Evolutionary conservation across 2,888 invertebrate genomes (phyloP).

Genomic region (Dinocampus coccinellae): DNA sequence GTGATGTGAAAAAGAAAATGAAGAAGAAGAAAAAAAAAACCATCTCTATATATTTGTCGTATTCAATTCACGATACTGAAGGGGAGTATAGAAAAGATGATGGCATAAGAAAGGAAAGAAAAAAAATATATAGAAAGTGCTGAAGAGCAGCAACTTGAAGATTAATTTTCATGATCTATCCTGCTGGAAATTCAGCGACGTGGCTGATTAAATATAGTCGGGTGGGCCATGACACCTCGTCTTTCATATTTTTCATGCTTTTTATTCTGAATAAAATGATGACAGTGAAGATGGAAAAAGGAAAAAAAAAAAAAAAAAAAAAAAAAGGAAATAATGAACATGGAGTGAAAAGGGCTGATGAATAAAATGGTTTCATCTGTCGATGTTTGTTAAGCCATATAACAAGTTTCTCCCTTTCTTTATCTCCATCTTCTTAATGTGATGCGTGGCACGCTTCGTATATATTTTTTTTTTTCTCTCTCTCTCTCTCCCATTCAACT

Average conservation of each 20-base stretch:
- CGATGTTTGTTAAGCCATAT: not conserved
- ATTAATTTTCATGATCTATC: not conserved
- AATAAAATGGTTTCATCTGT: not conserved
- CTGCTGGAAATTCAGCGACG: not conserved
- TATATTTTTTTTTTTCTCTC: not conserved
- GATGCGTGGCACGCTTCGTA: conserved; percentile 17
- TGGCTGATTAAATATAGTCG: not conserved
- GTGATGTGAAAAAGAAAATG: not conserved
- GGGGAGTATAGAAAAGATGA: not conserved
- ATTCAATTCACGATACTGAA: not conserved
- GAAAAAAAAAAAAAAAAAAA: not conserved
- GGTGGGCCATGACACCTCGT: not conserved
- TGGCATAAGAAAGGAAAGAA: not conserved
- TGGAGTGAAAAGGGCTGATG: no score
- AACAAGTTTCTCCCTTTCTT: not conserved
- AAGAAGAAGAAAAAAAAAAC: not conserved
- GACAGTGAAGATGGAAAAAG: not conserved
- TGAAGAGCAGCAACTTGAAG: not conserved
- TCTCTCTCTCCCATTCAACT: not conserved
- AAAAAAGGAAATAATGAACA: no score
- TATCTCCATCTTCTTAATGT: not conserved
- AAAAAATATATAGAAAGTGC: not conserved
- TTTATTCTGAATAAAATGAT: not conserved
- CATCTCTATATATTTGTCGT: not conserved
- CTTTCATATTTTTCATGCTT: not conserved